Percentiles rank a stretch among this genome's conserved stretches.
These are phyloP conservation scores for Caenorhabditis sp. DNA, from an alignment of 2,888 invertebrate genomes.

Conservation along the genomic window DNA sequence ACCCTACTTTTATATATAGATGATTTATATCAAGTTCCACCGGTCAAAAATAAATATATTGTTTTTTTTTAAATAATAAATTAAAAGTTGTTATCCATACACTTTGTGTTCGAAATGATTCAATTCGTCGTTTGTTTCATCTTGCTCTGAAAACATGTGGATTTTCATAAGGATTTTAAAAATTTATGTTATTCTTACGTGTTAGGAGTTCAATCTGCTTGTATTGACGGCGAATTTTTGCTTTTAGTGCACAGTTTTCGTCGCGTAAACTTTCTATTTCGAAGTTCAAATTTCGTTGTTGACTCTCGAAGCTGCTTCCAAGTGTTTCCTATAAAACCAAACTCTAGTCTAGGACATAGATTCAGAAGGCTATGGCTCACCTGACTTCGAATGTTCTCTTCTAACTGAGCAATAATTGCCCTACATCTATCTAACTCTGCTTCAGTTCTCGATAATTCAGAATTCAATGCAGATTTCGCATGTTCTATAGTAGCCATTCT, in stretches of 20 bases:
- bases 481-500: conserved; percentile 50
- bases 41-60: no score
- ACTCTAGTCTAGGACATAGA: not conserved
- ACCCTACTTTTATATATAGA: not conserved
- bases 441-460: conserved; percentile 49
- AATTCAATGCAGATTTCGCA: conserved; percentile 53
- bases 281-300: conserved; percentile 51
- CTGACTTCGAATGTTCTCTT: conserved; percentile 60
- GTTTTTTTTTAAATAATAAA: not conserved
- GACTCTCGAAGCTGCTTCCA: conserved; percentile 62
- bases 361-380: conserved; percentile 34
- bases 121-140: conserved; percentile 47
- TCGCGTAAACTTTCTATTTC: conserved; percentile 63
- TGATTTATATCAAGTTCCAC: no score
- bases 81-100: not conserved
- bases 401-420: conserved; percentile 55
- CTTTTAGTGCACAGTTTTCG: conserved; percentile 64
- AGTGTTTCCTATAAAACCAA: conserved; percentile 49
- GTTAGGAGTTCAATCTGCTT: conserved; percentile 67
- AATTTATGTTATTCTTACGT: conserved; percentile 36
- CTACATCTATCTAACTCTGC: conserved; percentile 60
- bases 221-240: conserved; percentile 60
- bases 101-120: conserved; percentile 45
- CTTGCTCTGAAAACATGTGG: conserved; percentile 46
- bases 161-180: no score